Base-by-base conservation (phyloP, 2,888 invertebrate species). In the Synanthedon formicaeformis region DNA sequence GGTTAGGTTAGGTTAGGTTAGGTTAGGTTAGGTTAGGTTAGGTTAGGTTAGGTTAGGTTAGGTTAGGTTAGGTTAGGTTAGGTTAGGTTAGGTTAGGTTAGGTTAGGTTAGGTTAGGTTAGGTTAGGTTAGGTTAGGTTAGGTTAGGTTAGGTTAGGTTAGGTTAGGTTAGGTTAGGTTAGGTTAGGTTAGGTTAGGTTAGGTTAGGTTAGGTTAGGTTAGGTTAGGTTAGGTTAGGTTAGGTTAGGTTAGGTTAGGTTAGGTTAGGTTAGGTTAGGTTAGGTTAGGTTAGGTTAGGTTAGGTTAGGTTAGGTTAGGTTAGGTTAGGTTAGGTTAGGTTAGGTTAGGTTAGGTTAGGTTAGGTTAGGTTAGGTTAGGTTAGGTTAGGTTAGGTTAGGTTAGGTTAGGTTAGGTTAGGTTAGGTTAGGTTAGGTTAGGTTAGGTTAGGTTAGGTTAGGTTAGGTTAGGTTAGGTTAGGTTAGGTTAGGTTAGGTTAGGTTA, bases 171-270 rank as follows among this genome's bases (percentile, higher is more conserved):
- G n/a, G n/a, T 51, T 53, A 51, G 53, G 55, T 51, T 53, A 53
- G 55, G 53, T 53, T 53, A 55, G 55, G 53, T 53, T 50, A 51
- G 53, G 55, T 51, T 51, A n/a, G n/a, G n/a, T 51, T 56, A 57
- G 58, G 58, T 58, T 57, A 59, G 57, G 59, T 59, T 59, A 61
- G 59, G 59, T 59, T 58, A 59, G 60, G 60, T 61, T 60, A n/a
- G n/a, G n/a, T 60, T 59, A 59, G 59, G 59, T 61, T 58, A 61
- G 60, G 59, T 40, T 40, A 40, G 40, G 40, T 40, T 61, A 59
- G 55, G 58, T 58, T 61, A 8, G 56, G 54, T 56, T 56, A 56
- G 56, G 56, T 56, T 56, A 54, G 57, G 55, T 55, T 57, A 55
- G 57, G 55, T 57, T 57, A 57, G 57, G 57, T 57, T 57, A 57